Evolutionary conservation across 2,113 vertebrate species (phyloP).

Genomic region (Oryctolagus cuniculus): DNA sequence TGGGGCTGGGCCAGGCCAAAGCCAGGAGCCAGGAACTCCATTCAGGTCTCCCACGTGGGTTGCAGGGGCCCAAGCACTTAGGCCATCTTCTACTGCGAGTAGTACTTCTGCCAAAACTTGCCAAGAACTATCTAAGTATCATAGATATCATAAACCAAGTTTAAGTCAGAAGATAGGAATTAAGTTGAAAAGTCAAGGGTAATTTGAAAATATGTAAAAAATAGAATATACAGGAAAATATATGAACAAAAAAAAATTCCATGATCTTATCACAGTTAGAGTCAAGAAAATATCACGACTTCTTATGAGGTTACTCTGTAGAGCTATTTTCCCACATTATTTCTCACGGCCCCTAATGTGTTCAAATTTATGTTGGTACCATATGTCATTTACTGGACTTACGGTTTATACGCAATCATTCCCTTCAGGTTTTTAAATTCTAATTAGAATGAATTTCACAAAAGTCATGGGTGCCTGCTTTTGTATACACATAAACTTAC

Average conservation of each 20-base stretch:
- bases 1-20: too few relatives aligned
- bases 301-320: not conserved
- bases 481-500: not conserved
- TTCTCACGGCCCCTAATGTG: not conserved
- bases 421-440: slow-evolving; percentile 17
- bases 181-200: slow-evolving; percentile 32
- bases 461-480: not conserved
- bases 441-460: slow-evolving; percentile 25
- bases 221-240: not conserved
- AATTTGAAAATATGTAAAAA: slow-evolving; percentile 17
- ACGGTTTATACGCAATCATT: not conserved
- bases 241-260: not conserved
- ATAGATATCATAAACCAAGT: not conserved
- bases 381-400: not conserved
- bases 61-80: too few relatives aligned
- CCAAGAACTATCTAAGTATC: not conserved
- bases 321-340: not conserved
- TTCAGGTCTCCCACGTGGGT: not conserved
- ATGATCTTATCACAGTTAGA: not conserved
- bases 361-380: not conserved
- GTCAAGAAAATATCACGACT: not conserved
- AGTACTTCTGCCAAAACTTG: not conserved
- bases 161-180: slow-evolving; percentile 19
- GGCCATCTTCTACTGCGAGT: too few relatives aligned
- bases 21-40: not conserved